These are phyloP conservation scores for Sebastes fasciatus DNA, from an alignment of 2,113 vertebrate species.

Conservation along the genomic window DNA sequence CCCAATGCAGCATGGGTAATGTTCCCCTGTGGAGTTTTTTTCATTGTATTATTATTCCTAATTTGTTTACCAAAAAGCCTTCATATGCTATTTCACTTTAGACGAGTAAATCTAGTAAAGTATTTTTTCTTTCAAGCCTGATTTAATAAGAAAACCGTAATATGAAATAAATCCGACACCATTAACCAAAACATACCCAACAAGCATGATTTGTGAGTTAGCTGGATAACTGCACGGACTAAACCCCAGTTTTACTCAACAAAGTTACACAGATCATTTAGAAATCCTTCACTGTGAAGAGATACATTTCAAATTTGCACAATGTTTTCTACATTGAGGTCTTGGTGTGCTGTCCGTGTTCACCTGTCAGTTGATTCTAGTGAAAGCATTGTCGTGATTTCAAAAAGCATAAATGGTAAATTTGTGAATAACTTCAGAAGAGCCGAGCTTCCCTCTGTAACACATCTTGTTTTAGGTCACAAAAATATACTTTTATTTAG, in stretches of 20 bases:
- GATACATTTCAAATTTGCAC: not conserved
- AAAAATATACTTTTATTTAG: not conserved
- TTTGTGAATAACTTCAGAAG: not conserved
- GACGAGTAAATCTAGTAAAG: too few relatives aligned
- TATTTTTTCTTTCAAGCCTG: too few relatives aligned
- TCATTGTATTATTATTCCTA: not conserved
- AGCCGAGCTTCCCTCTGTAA: not conserved
- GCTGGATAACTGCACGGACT: not conserved
- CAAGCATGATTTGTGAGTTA: not conserved
- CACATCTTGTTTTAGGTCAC: not conserved
- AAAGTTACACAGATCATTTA: not conserved
- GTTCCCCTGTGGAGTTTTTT: not conserved
- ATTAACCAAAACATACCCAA: not conserved
- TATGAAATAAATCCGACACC: not conserved
- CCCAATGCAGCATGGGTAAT: constrained; percentile 92
- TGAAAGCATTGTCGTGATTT: not conserved
- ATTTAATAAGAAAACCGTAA: too few relatives aligned
- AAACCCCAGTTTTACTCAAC: not conserved
- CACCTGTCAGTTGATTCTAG: not conserved
- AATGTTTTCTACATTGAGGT: not conserved
- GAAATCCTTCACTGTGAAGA: not conserved
- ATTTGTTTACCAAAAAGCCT: not conserved
- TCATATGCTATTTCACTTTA: not conserved
- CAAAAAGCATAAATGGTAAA: not conserved
- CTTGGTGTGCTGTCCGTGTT: not conserved